Conservation (phyloP, 1,140 invertebrate species). For the Drosophila serrata region DNA sequence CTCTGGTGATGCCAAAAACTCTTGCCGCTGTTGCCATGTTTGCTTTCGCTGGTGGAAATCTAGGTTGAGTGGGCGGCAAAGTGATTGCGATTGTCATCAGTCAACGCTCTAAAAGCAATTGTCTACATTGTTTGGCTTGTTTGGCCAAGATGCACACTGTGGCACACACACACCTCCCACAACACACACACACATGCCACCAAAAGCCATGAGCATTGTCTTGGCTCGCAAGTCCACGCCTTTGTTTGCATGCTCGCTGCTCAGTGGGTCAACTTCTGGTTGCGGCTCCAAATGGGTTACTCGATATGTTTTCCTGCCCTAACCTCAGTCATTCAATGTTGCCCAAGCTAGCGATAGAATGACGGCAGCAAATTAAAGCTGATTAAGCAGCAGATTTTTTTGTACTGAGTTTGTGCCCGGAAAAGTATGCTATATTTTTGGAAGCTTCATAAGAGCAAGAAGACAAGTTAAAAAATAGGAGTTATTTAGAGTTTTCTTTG, state of each 20-base stretch:
- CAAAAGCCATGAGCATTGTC: constrained; percentile 58
- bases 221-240: constrained; percentile 60
- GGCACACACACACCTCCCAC: constrained; percentile 37
- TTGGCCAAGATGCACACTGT: constrained; percentile 75
- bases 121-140: constrained; percentile 83
- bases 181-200: constrained; percentile 15
- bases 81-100: constrained; percentile 83
- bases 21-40: constrained; percentile 55
- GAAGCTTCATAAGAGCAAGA: too few species aligned
- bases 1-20: constrained; percentile 29
- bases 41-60: constrained; percentile 70
- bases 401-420: not conserved
- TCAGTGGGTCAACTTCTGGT: constrained; percentile 67
- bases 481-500: not conserved
- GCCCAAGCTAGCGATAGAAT: constrained; percentile 4
- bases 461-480: not conserved
- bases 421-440: constrained; percentile 12
- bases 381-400: constrained; percentile 16
- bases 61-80: constrained; percentile 82
- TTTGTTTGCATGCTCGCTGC: constrained; percentile 72
- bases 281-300: constrained; percentile 50
- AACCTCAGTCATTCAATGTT: not conserved
- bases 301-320: constrained; percentile 30
- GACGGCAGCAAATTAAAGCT: constrained; percentile 34
- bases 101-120: constrained; percentile 84